Conservation (phyloP, 2,888 invertebrate species). For the Macrophya annulata region DNA sequence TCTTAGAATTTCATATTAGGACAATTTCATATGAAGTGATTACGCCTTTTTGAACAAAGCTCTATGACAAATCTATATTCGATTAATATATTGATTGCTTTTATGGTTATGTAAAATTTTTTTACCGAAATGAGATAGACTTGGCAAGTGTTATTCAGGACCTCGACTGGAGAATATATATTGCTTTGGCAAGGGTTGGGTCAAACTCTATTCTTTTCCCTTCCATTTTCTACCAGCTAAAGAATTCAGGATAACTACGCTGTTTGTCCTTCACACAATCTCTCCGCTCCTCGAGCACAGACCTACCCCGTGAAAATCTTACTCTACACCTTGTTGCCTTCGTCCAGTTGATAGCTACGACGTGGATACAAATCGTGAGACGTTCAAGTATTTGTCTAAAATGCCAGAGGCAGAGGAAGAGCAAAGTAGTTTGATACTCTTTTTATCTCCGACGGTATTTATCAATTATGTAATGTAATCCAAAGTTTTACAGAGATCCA, state of each 20-base stretch:
- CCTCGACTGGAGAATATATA: background rate
- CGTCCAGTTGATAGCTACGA: slow-evolving; percentile 12
- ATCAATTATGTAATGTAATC: slow-evolving; percentile 32
- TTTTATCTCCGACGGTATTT: background rate
- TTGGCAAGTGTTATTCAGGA: slow-evolving; percentile 28
- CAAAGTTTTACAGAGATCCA: background rate
- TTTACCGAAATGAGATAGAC: background rate
- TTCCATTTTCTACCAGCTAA: slow-evolving; percentile 7
- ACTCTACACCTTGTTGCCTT: slow-evolving; percentile 1
- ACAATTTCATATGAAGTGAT: background rate
- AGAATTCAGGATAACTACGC: slow-evolving; percentile 53
- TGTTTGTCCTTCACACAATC: slow-evolving; percentile 41
- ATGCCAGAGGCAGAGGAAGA: background rate
- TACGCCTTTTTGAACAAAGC: background rate
- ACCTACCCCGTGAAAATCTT: slow-evolving; percentile 33
- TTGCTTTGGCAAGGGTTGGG: slow-evolving; percentile 29
- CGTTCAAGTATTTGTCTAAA: slow-evolving; percentile 32
- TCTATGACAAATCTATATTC: background rate
- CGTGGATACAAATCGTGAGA: slow-evolving; percentile 22
- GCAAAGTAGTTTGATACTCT: background rate
- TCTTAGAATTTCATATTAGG: background rate
- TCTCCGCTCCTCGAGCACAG: background rate
- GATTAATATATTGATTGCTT: background rate
- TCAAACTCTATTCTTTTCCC: slow-evolving; percentile 22
- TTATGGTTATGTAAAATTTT: background rate